phyloP scores from a whole-genome alignment of 2,888 invertebrate species.

The Ornithoptera priamus region DNA sequence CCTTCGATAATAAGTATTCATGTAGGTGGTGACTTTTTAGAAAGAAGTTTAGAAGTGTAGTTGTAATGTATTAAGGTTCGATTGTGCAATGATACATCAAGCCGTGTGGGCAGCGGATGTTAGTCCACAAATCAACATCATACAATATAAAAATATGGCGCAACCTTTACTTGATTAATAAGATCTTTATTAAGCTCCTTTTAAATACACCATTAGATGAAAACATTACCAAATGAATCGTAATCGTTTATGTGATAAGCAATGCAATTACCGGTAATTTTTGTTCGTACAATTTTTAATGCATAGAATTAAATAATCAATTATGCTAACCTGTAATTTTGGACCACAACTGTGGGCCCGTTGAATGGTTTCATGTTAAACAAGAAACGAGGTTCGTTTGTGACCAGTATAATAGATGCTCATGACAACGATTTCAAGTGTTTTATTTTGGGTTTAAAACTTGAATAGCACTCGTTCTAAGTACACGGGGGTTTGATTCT shows the following conservation, averaged over 20 bases:
- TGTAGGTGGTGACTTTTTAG: slow-evolving; percentile 60
- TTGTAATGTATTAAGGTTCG: slow-evolving; percentile 29
- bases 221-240: background rate
- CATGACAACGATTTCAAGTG: slow-evolving; percentile 52
- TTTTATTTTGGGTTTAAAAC: slow-evolving; percentile 43
- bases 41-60: slow-evolving; percentile 38
- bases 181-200: background rate
- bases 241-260: slow-evolving; percentile 30
- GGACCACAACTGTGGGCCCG: slow-evolving; percentile 37
- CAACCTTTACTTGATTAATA: background rate
- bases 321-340: slow-evolving; percentile 45
- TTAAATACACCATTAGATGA: background rate
- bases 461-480: slow-evolving; percentile 43
- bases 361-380: slow-evolving; percentile 43
- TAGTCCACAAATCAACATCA: slow-evolving; percentile 7
- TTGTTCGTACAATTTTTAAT: slow-evolving; percentile 40
- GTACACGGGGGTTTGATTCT: slow-evolving; percentile 13
- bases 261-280: slow-evolving; percentile 41
- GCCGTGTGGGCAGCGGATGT: slow-evolving; percentile 46
- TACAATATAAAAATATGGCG: background rate
- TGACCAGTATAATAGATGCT: slow-evolving; percentile 34
- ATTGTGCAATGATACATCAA: slow-evolving; percentile 54
- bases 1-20: slow-evolving; percentile 69
- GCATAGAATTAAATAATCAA: slow-evolving; percentile 46
- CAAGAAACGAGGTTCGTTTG: slow-evolving; percentile 42